Conservation (phyloP, 2,797 vertebrate genomes). For the Sebastes reedi region DNA sequence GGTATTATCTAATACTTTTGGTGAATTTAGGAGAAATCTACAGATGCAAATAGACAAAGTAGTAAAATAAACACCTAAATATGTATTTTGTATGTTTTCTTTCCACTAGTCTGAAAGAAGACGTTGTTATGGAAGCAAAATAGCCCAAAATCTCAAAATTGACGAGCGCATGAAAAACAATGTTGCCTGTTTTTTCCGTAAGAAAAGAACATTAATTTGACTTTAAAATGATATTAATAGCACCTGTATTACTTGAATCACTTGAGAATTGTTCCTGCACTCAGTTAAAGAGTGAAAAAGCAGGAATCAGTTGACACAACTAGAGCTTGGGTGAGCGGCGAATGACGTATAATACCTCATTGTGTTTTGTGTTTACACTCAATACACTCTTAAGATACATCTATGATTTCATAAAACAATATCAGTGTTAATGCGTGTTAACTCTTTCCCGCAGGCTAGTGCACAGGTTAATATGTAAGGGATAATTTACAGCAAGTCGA, state of each 20-base stretch:
- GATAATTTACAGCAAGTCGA: no score
- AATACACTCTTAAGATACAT: neutral
- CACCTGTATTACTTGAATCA: neutral
- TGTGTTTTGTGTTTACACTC: neutral
- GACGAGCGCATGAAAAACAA: no score
- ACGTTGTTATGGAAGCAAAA: no score
- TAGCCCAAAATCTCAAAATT: no score
- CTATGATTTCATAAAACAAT: neutral
- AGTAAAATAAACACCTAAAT: no score
- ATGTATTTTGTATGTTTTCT: no score
- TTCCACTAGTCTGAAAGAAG: no score
- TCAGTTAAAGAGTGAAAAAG: neutral
- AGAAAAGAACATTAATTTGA: neutral
- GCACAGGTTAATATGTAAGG: neutral
- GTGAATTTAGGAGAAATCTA: no score
- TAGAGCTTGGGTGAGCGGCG: neutral
- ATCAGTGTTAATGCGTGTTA: neutral
- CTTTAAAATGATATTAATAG: neutral
- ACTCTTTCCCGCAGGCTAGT: neutral
- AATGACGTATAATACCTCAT: neutral
- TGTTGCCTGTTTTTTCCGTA: no score
- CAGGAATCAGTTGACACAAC: neutral
- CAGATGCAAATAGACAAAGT: no score
- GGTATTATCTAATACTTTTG: no score
- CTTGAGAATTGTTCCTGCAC: neutral